Evolutionary conservation across 2,888 invertebrate genomes (phyloP), one percentile per base, ranked within the genome.

Genomic region (Seladonia tumulorum): DNA sequence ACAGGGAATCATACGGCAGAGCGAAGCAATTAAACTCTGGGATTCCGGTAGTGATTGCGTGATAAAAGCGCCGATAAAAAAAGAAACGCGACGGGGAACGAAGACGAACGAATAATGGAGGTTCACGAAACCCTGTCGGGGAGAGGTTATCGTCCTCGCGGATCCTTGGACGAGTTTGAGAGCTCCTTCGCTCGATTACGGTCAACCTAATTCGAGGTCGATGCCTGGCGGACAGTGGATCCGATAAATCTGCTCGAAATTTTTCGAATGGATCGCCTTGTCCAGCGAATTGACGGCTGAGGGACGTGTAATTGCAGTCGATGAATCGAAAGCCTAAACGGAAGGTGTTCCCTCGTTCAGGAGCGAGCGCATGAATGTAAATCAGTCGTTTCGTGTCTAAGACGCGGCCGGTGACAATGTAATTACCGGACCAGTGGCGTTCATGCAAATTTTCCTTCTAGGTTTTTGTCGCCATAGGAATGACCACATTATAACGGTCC

Each of bases 131-230:
- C 75, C 45, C 63, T 29, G 35, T 35, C 47, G 45, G 45, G 39
- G n/a, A 25, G 66, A 66, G 83, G 87, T 89, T 82, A 89, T 84
- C 84, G 82, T 80, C 85, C 83, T 83, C 76, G 78, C 71, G 68
- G 39, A 78, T 75, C 80, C 81, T 82, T 78, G 72, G 76, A 79
- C 77, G 66, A 72, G 71, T 70, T 71, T 39, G 42, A 47, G 72
- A 47, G 68, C 82, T 82, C 76, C n/a, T 79, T 77, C 66, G 80
- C 72, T 79, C 78, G 82, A 90, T 83, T 89, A 88, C 85, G 63
- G 82, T 86, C 82, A 79, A 83, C 79, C 85, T 66, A 76, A 82
- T 82, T 86, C 63, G 82, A 85, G 88, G 86, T 86, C 83, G 84
- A 85, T 60, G 84, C 78, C 82, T 70, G 42, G 4, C n/a, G 35